Evolutionary conservation across 2,888 invertebrate species (phyloP).

Genomic region (Rhagophthalmus giganteus): DNA sequence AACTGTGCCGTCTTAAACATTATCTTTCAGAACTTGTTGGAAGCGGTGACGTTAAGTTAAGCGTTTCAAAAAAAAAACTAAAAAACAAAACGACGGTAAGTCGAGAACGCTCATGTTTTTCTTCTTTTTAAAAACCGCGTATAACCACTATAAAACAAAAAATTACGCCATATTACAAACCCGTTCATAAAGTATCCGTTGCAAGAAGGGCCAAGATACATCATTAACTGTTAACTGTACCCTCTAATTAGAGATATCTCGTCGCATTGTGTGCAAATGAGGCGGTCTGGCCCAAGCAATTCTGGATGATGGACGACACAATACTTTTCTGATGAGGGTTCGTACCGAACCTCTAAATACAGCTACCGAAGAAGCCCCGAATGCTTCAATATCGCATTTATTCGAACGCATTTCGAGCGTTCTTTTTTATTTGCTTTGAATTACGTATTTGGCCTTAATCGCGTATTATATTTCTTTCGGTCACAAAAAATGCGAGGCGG

Average conservation of each 20-base stretch:
- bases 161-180: constrained; percentile 14
- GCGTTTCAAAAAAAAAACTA: no score
- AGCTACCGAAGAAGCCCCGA: constrained; percentile 27
- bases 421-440: constrained; percentile 7
- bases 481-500: constrained; percentile 13
- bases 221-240: constrained; percentile 49
- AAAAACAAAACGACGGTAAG: no score
- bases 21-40: neutral
- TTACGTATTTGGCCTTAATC: constrained; percentile 15
- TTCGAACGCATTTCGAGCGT: constrained; percentile 7
- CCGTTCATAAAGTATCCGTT: constrained; percentile 29
- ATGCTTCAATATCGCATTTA: constrained; percentile 14
- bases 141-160: constrained; percentile 2
- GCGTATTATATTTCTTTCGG: constrained; percentile 22
- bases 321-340: constrained; percentile 29
- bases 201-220: constrained; percentile 37
- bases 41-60: no score
- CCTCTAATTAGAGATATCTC: constrained; percentile 47
- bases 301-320: constrained; percentile 33
- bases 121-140: neutral
- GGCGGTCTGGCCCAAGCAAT: constrained; percentile 33
- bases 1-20: no score
- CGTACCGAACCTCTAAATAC: constrained; percentile 16
- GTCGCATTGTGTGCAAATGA: constrained; percentile 49
- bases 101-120: neutral